Base-by-base conservation (phyloP, 2,888 invertebrate species). In the Parapristionchus giblindavisi region DNA sequence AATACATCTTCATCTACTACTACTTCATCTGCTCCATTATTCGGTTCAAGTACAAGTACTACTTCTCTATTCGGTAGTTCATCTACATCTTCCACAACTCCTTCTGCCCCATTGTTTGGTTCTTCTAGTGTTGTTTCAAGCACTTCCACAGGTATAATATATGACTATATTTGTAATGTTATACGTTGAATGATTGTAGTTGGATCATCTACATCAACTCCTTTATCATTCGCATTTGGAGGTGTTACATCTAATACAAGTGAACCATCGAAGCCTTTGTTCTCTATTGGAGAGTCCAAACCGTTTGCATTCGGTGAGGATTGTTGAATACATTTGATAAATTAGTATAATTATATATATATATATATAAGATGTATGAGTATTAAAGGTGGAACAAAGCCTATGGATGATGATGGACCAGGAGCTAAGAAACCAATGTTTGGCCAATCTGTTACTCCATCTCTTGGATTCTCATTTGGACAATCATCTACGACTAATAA, bases 361-460 rank as follows among this genome's bases (percentile, higher is more conserved):
- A 8, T 1, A 58, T 29, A 11, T 32, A n/a, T 40, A 40, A 40
- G 36, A 40, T n/a, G 40, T n/a, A 24, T 2, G 40, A 14, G 36
- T 60, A 36, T 3, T 40, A 6, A 1, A 66, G 66, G 51, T 8
- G 66, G 66, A 34, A 27, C 29, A 14, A 48, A 66, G 32, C 34
- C 32, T 21, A n/a, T 21, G 29, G 66, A 66, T 1, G 66, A 66
- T 32, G 66, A 48, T 14, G 66, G 66, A n/a, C 51, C 66, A 29
- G 66, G 34, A 34, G 66, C 66, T 29, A 66, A 66, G 66, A 66
- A 51, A 34, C 29, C 66, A 11, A 51, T 63, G 63, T 40, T 63
- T 24, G 63, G 40, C 27, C 29, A 8, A 40, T 24, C 63, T 14
- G 38, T 40, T 21, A n/a, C 34, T 27, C 17, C 60, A 17, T 21